Conservation (phyloP, 2,797 vertebrate species). For the Aphelocoma californica region DNA sequence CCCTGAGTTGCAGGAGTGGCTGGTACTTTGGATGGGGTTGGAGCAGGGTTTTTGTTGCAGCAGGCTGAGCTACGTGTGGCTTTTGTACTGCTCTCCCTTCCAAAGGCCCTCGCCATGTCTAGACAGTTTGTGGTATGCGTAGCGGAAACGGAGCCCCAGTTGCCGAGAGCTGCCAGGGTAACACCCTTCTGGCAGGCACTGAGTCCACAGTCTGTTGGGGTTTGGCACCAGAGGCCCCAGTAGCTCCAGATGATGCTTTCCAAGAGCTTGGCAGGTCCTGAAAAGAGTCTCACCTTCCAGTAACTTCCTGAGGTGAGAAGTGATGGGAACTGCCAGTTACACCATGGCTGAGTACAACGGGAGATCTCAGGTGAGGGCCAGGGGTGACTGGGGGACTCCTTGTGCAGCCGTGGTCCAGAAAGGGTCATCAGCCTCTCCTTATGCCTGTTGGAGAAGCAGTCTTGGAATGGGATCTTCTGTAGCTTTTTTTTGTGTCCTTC, state of each 20-base stretch:
- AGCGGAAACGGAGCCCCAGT: conserved; percentile 36
- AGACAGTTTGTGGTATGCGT: conserved; percentile 22
- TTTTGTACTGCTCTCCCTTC: conserved; percentile 40
- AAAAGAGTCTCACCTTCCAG: conserved; percentile 58
- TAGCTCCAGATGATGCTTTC: conserved; percentile 49
- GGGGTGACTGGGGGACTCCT: background rate
- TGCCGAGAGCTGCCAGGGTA: conserved; percentile 35
- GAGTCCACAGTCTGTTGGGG: conserved; percentile 8
- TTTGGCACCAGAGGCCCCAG: conserved; percentile 42
- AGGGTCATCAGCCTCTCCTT: background rate
- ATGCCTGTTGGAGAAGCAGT: background rate
- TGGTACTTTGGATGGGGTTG: background rate
- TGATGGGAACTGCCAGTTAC: conserved; percentile 10
- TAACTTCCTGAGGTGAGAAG: conserved; percentile 37
- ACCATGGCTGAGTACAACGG: background rate
- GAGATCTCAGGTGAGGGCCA: no score
- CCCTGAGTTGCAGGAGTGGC: background rate
- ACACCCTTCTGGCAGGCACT: conserved; percentile 59
- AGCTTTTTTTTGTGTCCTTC: background rate
- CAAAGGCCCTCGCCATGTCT: conserved; percentile 51
- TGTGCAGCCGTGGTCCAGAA: background rate
- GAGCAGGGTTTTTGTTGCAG: background rate
- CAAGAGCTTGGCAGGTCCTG: conserved; percentile 55
- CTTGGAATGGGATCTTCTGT: background rate
- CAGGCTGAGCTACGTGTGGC: conserved; percentile 31